These are phyloP conservation scores for Lapara coniferarum DNA, from an alignment of 2,888 invertebrate species.

Conservation along the genomic window DNA sequence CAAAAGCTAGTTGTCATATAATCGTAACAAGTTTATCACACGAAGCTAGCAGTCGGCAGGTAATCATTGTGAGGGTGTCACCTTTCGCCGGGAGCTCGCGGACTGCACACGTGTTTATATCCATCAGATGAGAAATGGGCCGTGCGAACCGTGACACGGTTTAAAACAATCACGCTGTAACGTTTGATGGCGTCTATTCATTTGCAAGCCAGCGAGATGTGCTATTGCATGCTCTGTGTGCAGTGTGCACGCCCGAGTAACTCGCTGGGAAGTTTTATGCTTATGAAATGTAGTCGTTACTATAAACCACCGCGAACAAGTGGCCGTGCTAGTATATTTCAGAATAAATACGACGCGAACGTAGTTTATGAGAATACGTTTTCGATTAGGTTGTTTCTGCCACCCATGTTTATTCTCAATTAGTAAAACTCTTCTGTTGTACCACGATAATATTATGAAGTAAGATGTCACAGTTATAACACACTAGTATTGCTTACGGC, in stretches of 20 bases:
- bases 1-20: no score
- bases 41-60: conserved; percentile 37
- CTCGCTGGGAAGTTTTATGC: conserved; percentile 2
- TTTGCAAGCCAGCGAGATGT: conserved; percentile 9
- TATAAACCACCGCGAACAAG: neutral
- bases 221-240: conserved; percentile 1
- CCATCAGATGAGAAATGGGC: conserved; percentile 63
- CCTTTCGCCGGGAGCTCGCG: conserved; percentile 37
- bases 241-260: neutral
- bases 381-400: no score
- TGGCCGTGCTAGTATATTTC: neutral
- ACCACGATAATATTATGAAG: no score
- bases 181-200: conserved; percentile 23
- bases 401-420: no score
- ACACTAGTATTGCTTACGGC: no score
- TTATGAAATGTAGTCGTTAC: conserved; percentile 2
- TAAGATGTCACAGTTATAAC: no score
- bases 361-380: no score
- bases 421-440: no score
- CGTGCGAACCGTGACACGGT: conserved; percentile 57
- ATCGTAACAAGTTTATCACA: conserved; percentile 30
- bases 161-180: conserved; percentile 27
- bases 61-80: conserved; percentile 47
- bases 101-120: conserved; percentile 39
- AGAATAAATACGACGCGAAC: no score